These are phyloP conservation scores for Myiotriccus ornatus DNA, from an alignment of 2,797 vertebrate species.

Conservation along the genomic window DNA sequence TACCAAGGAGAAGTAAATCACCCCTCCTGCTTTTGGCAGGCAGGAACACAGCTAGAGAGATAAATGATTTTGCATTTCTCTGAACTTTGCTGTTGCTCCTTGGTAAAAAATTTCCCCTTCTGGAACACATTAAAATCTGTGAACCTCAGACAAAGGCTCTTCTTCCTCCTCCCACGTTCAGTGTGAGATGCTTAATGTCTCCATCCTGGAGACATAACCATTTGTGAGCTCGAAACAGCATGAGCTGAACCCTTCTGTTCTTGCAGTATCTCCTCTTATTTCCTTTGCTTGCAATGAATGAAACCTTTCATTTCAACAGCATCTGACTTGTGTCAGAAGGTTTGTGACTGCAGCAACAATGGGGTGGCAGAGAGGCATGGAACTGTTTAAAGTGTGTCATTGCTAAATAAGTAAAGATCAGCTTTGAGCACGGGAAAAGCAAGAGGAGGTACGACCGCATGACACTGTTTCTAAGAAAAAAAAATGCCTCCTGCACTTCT, in stretches of 20 bases:
- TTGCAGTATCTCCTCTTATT: neutral
- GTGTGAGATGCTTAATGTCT: conserved; percentile 1
- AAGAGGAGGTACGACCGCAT: neutral
- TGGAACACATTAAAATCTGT: conserved; percentile 42
- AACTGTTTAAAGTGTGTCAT: neutral
- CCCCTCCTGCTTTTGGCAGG: neutral
- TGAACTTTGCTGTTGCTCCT: neutral
- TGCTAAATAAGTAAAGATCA: conserved; percentile 1
- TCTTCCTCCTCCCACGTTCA: neutral
- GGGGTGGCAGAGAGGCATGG: neutral
- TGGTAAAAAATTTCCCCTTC: conserved; percentile 18
- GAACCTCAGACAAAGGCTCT: neutral
- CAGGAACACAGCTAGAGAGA: neutral
- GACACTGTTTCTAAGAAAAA: neutral
- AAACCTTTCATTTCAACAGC: conserved; percentile 42
- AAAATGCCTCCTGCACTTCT: neutral
- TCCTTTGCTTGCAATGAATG: conserved; percentile 25
- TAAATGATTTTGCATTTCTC: conserved; percentile 45
- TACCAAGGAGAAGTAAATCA: conserved; percentile 22
- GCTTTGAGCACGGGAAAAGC: neutral
- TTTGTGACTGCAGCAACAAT: conserved; percentile 5
- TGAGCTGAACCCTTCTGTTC: neutral
- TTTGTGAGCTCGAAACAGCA: neutral
- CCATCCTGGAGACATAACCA: neutral
- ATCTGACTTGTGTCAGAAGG: conserved; percentile 40